phyloP scores from a whole-genome alignment of 2,797 vertebrate genomes.

The Hyperoplus immaculatus region DNA sequence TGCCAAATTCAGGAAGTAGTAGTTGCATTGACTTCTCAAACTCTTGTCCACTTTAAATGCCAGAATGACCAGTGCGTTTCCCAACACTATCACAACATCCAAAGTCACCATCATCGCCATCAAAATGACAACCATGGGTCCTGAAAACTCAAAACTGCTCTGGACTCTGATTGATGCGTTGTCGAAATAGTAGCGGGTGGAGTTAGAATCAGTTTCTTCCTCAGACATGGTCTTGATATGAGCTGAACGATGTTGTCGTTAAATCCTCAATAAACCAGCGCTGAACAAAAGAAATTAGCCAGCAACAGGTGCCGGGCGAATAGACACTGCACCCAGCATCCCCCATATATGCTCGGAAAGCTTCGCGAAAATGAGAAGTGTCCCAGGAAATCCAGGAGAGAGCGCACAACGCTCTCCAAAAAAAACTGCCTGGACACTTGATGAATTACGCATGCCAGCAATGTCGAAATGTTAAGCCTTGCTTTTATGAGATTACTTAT shows the following conservation, averaged over 20 bases:
- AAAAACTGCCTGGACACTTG: slow-evolving; percentile 14
- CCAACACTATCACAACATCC: slow-evolving; percentile 87
- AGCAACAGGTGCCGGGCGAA: slow-evolving; percentile 72
- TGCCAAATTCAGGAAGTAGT: slow-evolving; percentile 93
- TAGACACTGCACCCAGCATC: slow-evolving; percentile 26
- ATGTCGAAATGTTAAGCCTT: no score
- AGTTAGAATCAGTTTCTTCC: slow-evolving; percentile 69
- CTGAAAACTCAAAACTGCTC: slow-evolving; percentile 69
- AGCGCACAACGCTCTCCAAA: slow-evolving; percentile 54
- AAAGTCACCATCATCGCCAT: slow-evolving; percentile 87
- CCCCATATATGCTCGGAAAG: slow-evolving; percentile 24
- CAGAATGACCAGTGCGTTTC: slow-evolving; percentile 90
- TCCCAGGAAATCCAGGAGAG: slow-evolving; percentile 59
- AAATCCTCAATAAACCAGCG: slow-evolving; percentile 43
- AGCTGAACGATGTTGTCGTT: slow-evolving; percentile 1
- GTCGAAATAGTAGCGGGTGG: slow-evolving; percentile 67
- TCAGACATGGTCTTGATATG: slow-evolving; percentile 66
- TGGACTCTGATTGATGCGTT: slow-evolving; percentile 66
- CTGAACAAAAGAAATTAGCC: slow-evolving; percentile 1
- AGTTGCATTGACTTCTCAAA: slow-evolving; percentile 91
- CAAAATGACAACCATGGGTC: slow-evolving; percentile 80
- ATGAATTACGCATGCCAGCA: slow-evolving; percentile 22
- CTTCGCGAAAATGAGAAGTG: slow-evolving; percentile 27
- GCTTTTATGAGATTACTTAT: background rate
- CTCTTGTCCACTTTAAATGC: slow-evolving; percentile 92